Evolutionary conservation across 2,888 invertebrate species (phyloP), one percentile per base, ranked within the genome.

Genomic region (Zonitis immaculata): DNA sequence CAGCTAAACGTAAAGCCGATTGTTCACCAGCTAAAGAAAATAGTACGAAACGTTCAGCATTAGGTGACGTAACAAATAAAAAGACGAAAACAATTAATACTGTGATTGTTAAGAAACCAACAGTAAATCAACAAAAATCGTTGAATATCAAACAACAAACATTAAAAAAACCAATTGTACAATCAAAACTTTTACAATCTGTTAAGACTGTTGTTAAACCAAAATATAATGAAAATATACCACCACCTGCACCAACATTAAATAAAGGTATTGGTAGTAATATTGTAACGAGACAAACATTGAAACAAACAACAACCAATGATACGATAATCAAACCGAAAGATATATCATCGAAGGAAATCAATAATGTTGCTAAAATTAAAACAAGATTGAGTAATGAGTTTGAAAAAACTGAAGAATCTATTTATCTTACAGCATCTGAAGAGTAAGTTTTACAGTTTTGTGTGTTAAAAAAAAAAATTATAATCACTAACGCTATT

Each of bases 21-120:
- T 83, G 83, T 59, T 91, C 90, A 51, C 91, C 91, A 4, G 69
- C 85, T 42, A 90, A 88, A 75, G 86, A 88, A 70, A 84, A 83
- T 47, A 82, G 85, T 3, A 82, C 84, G 5, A 93, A 91, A 73
- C 79, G 94, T 66, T 88, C 90, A 39, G 94, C 92, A 3, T 84
- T 95, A 69, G 90, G 89, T 56, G 93, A 94, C 73, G 83, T 93
- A 61, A 91, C 91, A 47, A 92, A 91, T 76, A 76, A 45, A 7
- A 68, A 69, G 51, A 56, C 61, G 9, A 64, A 60, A 44, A 39
- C 39, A 39, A 39, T 39, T 11, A 39, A 39, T 39, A 39, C 11
- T 39, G 39, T 39, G 11, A 39, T 39, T 20, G 39, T 20, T 39
- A 39, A 39, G 20, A 39, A 39, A 54, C 49, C n/a, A 57, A 64